Evolutionary conservation across 2,113 vertebrate species (phyloP), one percentile per base, ranked within the genome.

Genomic region (Nyctibius bracteatus): DNA sequence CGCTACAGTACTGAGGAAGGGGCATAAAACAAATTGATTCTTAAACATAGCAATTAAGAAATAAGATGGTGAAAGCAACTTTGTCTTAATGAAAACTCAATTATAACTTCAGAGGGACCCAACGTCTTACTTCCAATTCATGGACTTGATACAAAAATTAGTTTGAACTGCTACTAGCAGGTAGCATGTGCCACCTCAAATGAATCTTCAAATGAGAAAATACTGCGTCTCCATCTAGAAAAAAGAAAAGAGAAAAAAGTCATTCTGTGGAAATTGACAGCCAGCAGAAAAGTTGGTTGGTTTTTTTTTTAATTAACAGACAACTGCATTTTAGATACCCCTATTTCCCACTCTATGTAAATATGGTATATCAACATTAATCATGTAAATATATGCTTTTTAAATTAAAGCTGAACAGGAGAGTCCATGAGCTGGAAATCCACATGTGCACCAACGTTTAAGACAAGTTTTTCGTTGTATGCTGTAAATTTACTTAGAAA

Each of bases 391-490:
- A 93, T 97, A 97, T 98, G 91, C 97, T 97, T 98, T 97, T 98
- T 88, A 98, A 98, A 97, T 98, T 98, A 98, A 98, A 97, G 98
- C 98, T 98, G 97, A 98, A 98, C 97, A 96, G 98, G 96, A 98
- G 97, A 98, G 98, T 98, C 98, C 98, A 97, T 98, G 98, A 98
- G 98, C 98, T 98, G 97, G 98, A 98, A 98, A 98, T 98, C 98
- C 98, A 98, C 98, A 98, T 98, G 98, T 98, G 98, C 98, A 97
- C 97, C 97, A 98, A 96, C 63, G 86, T 96, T 98, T 97, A 98
- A 98, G 91, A 70, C 95, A 95, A 86, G 82, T n/a, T 94, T 97
- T 87, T 93, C 92, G 35, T 24, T 79, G 94, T 95, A 92, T 86
- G 93, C 47, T 97, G 95, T 72, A 41, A 95, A 95, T 94, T 97